Conservation (phyloP, 1,140 invertebrate genomes). For the Micrasema minimum region DNA sequence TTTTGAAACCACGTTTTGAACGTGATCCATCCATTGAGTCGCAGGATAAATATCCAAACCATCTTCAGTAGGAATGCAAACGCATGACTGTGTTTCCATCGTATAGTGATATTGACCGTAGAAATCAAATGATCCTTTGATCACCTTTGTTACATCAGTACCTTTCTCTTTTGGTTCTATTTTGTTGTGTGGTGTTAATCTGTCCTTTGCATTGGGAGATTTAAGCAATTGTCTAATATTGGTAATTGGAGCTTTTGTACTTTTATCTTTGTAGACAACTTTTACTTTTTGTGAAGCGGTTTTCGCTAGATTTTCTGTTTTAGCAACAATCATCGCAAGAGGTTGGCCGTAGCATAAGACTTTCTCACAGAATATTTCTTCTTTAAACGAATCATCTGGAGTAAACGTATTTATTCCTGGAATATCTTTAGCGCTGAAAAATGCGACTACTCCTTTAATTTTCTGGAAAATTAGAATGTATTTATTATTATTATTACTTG, state of each 20-base stretch:
- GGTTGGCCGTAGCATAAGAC: slow-evolving; percentile 78
- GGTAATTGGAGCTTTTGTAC: slow-evolving; percentile 57
- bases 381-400: slow-evolving; percentile 49
- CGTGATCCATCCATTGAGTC: slow-evolving; percentile 74
- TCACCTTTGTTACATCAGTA: slow-evolving; percentile 58
- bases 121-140: slow-evolving; percentile 58
- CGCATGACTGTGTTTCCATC: slow-evolving; percentile 72
- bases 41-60: slow-evolving; percentile 73
- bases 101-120: slow-evolving; percentile 62
- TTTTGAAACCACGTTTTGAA: slow-evolving; percentile 69
- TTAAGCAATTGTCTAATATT: slow-evolving; percentile 58
- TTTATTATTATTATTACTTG: no score
- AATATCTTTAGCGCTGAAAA: slow-evolving; percentile 77
- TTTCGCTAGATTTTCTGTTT: slow-evolving; percentile 72
- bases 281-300: slow-evolving; percentile 75
- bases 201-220: slow-evolving; percentile 56
- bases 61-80: slow-evolving; percentile 74
- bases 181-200: slow-evolving; percentile 53
- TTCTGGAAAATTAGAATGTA: slow-evolving; percentile 64
- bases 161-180: slow-evolving; percentile 59
- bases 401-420: slow-evolving; percentile 74
- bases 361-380: slow-evolving; percentile 68
- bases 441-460: slow-evolving; percentile 75
- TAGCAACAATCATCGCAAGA: slow-evolving; percentile 77
- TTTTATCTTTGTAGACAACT: slow-evolving; percentile 69